Conservation (phyloP, 1,140 invertebrate genomes). For the Nasonia longicornis region DNA sequence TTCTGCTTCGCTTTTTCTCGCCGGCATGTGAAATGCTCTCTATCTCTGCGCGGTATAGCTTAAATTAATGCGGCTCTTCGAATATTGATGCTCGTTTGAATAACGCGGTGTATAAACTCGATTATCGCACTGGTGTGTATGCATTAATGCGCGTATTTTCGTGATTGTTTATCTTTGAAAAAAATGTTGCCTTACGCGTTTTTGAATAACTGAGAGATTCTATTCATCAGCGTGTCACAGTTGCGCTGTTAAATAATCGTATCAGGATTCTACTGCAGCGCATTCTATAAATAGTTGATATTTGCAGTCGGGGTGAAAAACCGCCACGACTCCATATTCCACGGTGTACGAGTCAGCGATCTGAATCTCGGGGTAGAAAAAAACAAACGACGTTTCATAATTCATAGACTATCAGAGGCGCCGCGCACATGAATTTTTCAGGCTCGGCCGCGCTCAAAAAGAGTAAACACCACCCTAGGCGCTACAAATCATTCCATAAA, state of each 20-base stretch:
- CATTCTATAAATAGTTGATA: no score
- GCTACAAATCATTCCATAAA: slow-evolving; percentile 30
- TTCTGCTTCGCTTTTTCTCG: no score
- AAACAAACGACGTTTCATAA: neutral
- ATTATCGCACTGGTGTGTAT: neutral
- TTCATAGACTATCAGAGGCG: neutral
- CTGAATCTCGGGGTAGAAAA: neutral
- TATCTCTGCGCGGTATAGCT: no score
- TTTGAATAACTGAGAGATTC: no score
- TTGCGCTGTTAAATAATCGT: no score
- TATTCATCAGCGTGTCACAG: no score
- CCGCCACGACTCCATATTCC: no score
- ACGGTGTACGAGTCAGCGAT: neutral
- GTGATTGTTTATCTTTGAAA: no score
- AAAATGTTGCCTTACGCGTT: no score
- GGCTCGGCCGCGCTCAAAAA: neutral
- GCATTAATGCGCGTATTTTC: no score
- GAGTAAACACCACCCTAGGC: neutral
- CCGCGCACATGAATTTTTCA: neutral
- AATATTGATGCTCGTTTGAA: neutral
- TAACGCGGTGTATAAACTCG: neutral
- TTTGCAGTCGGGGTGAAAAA: no score
- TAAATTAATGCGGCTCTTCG: neutral
- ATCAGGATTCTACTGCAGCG: no score
- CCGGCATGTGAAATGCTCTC: neutral